Base-by-base conservation (phyloP, 2,113 vertebrate genomes). In the Phalacrocorax pelagicus region DNA sequence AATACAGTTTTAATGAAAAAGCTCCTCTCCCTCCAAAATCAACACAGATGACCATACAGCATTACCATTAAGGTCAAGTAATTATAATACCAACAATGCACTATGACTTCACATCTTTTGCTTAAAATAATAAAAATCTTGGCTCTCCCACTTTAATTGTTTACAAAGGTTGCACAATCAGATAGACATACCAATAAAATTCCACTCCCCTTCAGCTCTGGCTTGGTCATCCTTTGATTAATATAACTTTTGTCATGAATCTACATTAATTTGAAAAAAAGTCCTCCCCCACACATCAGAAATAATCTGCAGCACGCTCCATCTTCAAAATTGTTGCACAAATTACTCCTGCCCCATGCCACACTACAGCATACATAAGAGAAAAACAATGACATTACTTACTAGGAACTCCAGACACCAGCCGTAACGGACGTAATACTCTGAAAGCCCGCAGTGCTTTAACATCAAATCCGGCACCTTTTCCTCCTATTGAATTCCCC, bases 361-460 rank as follows among this genome's bases (percentile, higher is more conserved):
- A 44, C 47, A 27, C 4, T 40, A 36, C 14, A 61, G 40, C 9
- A 42, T 0, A 30, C 21, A 5, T 6, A 30, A n/a, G 22, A 70
- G 32, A 62, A 65, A 42, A 32, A 9, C 15, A 63, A 9, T 7
- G 29, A 21, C 2, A 2, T 82, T 71, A 99, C 99, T 99, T 98
- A 99, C 99, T 99, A 17, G 99, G 99, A 90, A 99, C 99, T 97
- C 99, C 99, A 38, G 99, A 99, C 86, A 99, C 99, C 96, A 99
- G 98, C 81, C 99, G 97, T 84, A 99, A 98, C 8, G 99, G 99
- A 80, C 99, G 98, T 77, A 99, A 98, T 40, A 99, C 99, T 71
- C 99, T 98, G 98, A 99, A 99, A 36, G 99, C 99, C 90, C 99
- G 98, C 94, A 99, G 98, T 17, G 99, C 99, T 97, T 99, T 99